Evolutionary conservation across 2,797 vertebrate species (phyloP), one percentile per base, ranked within the genome.

Genomic region (Okamejei kenojei): DNA sequence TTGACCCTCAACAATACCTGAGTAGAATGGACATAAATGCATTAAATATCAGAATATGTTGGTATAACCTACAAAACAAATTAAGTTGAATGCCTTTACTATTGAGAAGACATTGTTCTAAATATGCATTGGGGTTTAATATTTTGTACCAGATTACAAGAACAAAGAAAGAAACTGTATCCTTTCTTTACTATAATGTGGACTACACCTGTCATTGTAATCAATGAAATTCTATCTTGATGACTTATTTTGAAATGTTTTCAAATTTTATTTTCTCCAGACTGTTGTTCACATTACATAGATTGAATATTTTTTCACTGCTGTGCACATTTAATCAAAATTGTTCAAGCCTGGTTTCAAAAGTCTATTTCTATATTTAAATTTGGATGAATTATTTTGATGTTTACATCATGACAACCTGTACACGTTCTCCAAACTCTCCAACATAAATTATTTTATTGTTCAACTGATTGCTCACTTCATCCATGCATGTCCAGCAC

Each of bases 1-100:
- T 96, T 97, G 93, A 97, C 95, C 86, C 96, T 94, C 94, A 97
- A 93, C 0, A 95, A 95, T 21, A 97, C 96, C 96, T 97, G 95
- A 58, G 45, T 80, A 73, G 29, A 29, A 26, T 17, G 38, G 3
- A 81, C 23, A 80, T 26, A 93, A 65, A 9, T 45, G 23, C 21
- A 76, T 74, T 91, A 77, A 63, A 63, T 79, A 21, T 68, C 19
- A 13, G 17, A 81, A 63, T 63, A 35, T 93, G 35, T 81, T 15
- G 71, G 65, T 15, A 23, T 7, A 54, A 29, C 15, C 26, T 32
- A 65, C 63, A 65, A 65, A 88, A 7, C n/a, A 35, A 88, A 68
- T 1, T 88, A 63, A 26, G 26, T 3, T 58, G 45, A 61, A 84
- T 82, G 23, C 2, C 29, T 82, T 82, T 26, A 54, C 54, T 13